Conservation (phyloP, 2,797 vertebrate species). For the Lacerta bilineata region DNA sequence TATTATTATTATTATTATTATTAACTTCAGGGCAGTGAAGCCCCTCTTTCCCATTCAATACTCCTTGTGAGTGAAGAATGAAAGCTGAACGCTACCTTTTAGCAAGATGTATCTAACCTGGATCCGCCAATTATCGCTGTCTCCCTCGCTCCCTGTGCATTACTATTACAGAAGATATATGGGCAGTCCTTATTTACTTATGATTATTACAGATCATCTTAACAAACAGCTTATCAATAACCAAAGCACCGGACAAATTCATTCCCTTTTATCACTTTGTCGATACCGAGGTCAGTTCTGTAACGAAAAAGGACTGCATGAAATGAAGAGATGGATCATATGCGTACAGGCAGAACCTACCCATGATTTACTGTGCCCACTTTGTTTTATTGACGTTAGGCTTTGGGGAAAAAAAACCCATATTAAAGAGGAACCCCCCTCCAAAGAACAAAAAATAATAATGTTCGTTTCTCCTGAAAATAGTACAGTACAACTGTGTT, state of each 20-base stretch:
- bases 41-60: too few relatives aligned
- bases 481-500: not conserved
- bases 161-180: constrained; percentile 77
- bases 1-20: too few relatives aligned
- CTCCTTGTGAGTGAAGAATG: not conserved
- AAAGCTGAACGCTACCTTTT: not conserved
- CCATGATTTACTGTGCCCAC: constrained; percentile 57
- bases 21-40: too few relatives aligned
- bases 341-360: constrained; percentile 74
- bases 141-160: constrained; percentile 61
- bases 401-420: too few relatives aligned
- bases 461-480: not conserved
- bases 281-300: constrained; percentile 86
- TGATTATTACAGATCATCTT: constrained; percentile 91
- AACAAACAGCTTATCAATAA: constrained; percentile 88
- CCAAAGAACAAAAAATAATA: not conserved
- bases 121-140: constrained; percentile 64
- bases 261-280: constrained; percentile 82
- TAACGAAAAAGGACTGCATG: constrained; percentile 81
- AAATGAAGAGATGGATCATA: constrained; percentile 73
- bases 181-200: constrained; percentile 84
- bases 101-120: not conserved
- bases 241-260: constrained; percentile 81
- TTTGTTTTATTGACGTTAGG: constrained; percentile 28
- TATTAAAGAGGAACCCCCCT: not conserved